A percentile compares a stretch with the other conserved stretches of the same genome.
phyloP scores from a whole-genome alignment of 1,140 invertebrate genomes.

The Mya arenaria region DNA sequence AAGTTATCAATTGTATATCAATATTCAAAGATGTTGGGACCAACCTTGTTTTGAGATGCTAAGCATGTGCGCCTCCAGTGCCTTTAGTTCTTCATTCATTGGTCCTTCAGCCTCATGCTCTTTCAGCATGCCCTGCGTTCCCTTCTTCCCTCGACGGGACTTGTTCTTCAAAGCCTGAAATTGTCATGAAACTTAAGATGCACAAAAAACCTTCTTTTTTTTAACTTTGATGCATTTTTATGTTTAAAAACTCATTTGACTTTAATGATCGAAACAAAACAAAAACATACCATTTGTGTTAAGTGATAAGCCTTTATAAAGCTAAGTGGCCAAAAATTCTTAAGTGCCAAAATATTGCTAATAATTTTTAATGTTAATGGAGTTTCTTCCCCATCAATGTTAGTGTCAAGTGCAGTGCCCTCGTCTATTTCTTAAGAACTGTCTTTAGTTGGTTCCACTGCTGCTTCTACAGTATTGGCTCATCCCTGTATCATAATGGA shows the following conservation, averaged over 20 bases:
- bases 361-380: too few relatives aligned
- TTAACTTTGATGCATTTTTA: too few relatives aligned
- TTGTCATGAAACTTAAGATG: too few relatives aligned
- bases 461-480: too few relatives aligned
- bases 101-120: conserved; percentile 64
- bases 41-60: conserved; percentile 75
- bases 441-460: conserved; percentile 53
- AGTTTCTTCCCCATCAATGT: conserved; percentile 57
- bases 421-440: conserved; percentile 47
- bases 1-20: neutral
- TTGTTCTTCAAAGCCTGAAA: conserved; percentile 71
- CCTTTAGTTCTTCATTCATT: conserved; percentile 78
- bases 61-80: conserved; percentile 78
- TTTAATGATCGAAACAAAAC: too few relatives aligned
- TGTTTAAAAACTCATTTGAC: too few relatives aligned
- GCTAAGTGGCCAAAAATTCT: too few relatives aligned
- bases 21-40: neutral
- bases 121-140: conserved; percentile 58
- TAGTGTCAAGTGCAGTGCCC: conserved; percentile 45
- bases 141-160: conserved; percentile 55
- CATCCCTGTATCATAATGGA: too few relatives aligned
- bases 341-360: too few relatives aligned
- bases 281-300: too few relatives aligned
- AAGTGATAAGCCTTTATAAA: too few relatives aligned
- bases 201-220: too few relatives aligned